Conservation (phyloP, 1,140 invertebrate genomes). For the Anadara kagoshimensis region DNA sequence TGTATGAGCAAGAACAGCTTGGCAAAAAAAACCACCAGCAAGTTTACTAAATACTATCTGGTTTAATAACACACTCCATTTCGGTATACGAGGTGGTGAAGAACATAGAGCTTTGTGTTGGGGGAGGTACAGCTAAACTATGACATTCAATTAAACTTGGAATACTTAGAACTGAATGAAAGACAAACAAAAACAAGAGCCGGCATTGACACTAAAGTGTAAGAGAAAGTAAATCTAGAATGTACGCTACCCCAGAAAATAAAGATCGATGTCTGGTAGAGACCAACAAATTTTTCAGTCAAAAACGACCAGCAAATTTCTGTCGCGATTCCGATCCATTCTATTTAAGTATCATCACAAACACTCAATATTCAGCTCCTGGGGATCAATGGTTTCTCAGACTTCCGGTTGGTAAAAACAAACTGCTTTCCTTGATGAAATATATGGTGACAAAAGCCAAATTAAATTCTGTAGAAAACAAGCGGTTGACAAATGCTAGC, state of each 20-base stretch:
- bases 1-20: background rate
- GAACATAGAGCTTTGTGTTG: constrained; percentile 20
- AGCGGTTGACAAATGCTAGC: background rate
- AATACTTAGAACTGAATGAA: too few relatives aligned
- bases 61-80: constrained; percentile 11
- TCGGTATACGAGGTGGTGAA: constrained; percentile 11
- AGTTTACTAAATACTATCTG: constrained; percentile 11
- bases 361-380: background rate
- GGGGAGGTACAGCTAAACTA: constrained; percentile 9
- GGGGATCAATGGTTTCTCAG: constrained; percentile 12
- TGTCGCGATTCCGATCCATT: constrained; percentile 8
- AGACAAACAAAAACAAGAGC: too few relatives aligned
- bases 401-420: constrained; percentile 7
- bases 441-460: constrained; percentile 7
- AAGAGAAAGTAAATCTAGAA: constrained; percentile 2
- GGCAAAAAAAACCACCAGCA: background rate
- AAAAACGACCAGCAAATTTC: constrained; percentile 3
- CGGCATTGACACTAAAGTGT: too few relatives aligned
- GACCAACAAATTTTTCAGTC: background rate
- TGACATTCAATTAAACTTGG: background rate
- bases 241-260: constrained; percentile 19
- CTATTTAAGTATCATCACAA: constrained; percentile 11
- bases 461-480: background rate
- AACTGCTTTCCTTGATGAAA: constrained; percentile 10
- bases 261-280: constrained; percentile 5